These are phyloP conservation scores for Oostethus manadensis DNA, from an alignment of 2,113 vertebrate genomes.

Conservation along the genomic window DNA sequence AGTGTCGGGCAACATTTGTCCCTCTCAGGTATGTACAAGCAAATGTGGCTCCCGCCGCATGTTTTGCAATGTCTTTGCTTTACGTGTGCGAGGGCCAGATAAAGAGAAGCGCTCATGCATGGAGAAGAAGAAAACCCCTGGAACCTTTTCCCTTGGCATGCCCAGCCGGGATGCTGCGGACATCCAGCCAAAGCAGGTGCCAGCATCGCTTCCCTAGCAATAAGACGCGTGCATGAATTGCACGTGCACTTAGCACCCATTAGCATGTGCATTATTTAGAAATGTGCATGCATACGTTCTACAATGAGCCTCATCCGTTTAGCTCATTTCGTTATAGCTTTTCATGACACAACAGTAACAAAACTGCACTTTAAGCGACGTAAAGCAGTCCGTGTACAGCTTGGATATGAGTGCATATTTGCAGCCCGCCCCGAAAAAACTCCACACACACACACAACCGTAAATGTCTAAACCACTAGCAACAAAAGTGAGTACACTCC, in stretches of 20 bases:
- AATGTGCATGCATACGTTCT: background rate
- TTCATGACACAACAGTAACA: too few relatives aligned
- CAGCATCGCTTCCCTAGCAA: background rate
- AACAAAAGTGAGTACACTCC: too few relatives aligned
- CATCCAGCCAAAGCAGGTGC: background rate
- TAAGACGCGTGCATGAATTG: too few relatives aligned
- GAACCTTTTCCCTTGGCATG: background rate
- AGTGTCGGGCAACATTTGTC: background rate
- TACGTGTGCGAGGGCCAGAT: background rate
- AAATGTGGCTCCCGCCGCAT: background rate
- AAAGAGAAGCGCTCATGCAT: background rate
- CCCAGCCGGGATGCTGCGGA: background rate
- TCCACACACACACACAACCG: too few relatives aligned
- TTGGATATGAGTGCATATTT: too few relatives aligned
- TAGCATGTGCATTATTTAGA: slow-evolving; percentile 4
- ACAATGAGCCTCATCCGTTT: too few relatives aligned
- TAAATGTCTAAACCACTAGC: too few relatives aligned
- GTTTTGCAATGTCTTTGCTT: background rate
- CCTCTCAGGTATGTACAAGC: background rate
- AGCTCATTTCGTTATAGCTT: too few relatives aligned
- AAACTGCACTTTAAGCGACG: too few relatives aligned
- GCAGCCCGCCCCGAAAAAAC: too few relatives aligned
- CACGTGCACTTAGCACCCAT: background rate
- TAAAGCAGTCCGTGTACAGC: too few relatives aligned
- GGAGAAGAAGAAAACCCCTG: background rate